Percentiles rank a stretch among this genome's conserved stretches.
These are phyloP conservation scores for Cassiopea andromeda DNA, from an alignment of 30 jellyfish, hydroid and myxozoan genomes.

Conservation along the genomic window DNA sequence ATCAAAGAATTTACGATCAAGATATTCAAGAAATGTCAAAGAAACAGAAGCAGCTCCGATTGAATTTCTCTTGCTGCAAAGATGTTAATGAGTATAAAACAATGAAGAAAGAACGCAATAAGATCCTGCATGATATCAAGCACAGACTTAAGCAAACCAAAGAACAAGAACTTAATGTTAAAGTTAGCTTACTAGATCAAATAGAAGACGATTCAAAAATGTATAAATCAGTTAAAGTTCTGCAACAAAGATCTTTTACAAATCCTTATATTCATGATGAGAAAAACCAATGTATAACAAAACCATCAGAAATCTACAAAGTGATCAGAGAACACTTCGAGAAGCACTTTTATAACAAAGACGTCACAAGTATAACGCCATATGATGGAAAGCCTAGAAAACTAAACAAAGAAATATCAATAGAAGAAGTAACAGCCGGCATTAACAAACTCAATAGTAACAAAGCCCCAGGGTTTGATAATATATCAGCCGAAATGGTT, in stretches of 20 bases:
- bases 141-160: slow-evolving; percentile 17
- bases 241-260: too few relatives aligned
- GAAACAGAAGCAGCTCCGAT: neutral
- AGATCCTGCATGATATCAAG: neutral
- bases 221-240: neutral
- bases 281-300: slow-evolving; percentile 20
- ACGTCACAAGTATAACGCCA: neutral
- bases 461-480: neutral
- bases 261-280: too few relatives aligned
- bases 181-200: slow-evolving; percentile 29
- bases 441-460: slow-evolving; percentile 23
- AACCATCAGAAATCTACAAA: slow-evolving; percentile 33
- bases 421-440: slow-evolving; percentile 43
- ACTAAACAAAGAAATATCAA: slow-evolving; percentile 43
- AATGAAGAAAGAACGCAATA: too few relatives aligned
- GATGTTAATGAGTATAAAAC: too few relatives aligned
- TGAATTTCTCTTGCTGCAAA: slow-evolving; percentile 2
- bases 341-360: slow-evolving; percentile 19
- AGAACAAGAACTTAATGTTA: slow-evolving; percentile 17
- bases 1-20: too few relatives aligned
- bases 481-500: slow-evolving; percentile 38
- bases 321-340: slow-evolving; percentile 3
- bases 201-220: slow-evolving; percentile 36
- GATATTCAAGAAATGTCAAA: too few relatives aligned
- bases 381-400: slow-evolving; percentile 39